phyloP scores from a whole-genome alignment of 2,113 vertebrate species.

The Myiagra hebetior region DNA sequence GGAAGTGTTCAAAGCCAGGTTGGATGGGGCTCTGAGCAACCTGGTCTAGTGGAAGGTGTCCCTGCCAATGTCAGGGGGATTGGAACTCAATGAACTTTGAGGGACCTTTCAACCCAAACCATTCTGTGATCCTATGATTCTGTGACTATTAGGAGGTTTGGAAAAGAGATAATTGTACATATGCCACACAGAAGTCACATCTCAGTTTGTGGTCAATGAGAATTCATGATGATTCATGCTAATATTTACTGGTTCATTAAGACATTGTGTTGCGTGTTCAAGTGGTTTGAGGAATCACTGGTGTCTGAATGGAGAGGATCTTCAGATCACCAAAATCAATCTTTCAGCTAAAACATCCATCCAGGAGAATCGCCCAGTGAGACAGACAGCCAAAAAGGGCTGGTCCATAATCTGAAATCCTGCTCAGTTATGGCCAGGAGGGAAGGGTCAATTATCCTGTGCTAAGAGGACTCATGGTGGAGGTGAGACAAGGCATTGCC shows the following conservation, averaged over 20 bases:
- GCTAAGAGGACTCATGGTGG: neutral
- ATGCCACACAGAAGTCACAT: neutral
- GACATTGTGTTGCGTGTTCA: neutral
- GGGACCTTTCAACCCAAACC: neutral
- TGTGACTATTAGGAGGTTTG: neutral
- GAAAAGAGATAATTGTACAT: neutral
- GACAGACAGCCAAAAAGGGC: neutral
- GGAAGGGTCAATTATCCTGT: neutral
- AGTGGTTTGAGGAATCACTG: neutral
- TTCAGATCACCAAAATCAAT: neutral
- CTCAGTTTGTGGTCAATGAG: neutral
- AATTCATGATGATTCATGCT: neutral
- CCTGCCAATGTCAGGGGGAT: accelerated
- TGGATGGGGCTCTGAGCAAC: neutral
- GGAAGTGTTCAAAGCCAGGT: neutral
- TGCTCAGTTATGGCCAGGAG: neutral
- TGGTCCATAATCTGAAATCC: neutral
- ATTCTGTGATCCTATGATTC: neutral
- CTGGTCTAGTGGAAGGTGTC: neutral
- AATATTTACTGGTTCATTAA: neutral
- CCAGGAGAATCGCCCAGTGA: neutral
- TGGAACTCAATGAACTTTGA: neutral
- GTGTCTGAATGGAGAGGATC: accelerated
- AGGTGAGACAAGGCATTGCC: neutral
- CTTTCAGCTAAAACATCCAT: neutral